phyloP scores from a whole-genome alignment of 2,113 vertebrate species.

The Pseudonaja textilis region DNA sequence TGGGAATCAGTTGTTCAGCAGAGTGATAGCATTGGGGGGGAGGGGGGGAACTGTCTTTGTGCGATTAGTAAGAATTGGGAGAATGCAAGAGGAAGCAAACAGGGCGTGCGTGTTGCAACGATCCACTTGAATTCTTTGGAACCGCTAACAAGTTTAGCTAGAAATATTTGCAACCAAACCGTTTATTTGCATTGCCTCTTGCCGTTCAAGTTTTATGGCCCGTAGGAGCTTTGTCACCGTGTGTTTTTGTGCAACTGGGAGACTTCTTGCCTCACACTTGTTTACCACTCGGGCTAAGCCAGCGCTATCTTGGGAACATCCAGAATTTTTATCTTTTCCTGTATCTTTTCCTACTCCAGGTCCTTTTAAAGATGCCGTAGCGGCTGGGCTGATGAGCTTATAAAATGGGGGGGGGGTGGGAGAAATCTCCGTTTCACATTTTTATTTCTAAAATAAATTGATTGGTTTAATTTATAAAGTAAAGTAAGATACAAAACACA shows the following conservation, averaged over 20 bases:
- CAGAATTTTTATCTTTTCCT: not conserved
- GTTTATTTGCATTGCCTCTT: not conserved
- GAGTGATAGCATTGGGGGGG: no score
- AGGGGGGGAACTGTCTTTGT: no score
- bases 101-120: not conserved
- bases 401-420: not conserved
- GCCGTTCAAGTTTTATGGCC: not conserved
- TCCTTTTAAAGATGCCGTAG: not conserved
- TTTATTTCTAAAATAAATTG: no score
- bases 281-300: not conserved
- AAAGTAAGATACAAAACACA: no score
- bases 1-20: no score
- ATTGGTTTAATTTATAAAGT: no score
- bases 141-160: not conserved
- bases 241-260: not conserved
- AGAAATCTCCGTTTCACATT: no score
- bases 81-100: not conserved
- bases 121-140: not conserved
- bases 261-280: not conserved
- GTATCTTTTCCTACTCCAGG: not conserved
- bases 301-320: not conserved
- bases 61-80: not conserved
- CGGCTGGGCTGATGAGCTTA: not conserved
- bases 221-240: not conserved
- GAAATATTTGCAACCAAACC: not conserved